Conservation (phyloP, 1,140 invertebrate species). For the Mycetomoellerius zeteki region DNA sequence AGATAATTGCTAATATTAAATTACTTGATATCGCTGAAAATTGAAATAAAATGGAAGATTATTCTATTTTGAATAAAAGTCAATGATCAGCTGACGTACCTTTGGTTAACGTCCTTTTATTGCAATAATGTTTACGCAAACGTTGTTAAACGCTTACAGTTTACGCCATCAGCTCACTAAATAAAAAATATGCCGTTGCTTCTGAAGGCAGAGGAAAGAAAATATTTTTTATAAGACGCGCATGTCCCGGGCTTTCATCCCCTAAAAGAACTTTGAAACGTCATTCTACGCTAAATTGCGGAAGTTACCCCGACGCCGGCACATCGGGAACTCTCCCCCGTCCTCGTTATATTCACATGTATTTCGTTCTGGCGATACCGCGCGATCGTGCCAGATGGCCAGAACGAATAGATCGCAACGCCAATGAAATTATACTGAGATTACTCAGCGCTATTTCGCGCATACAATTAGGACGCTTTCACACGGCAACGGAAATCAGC, state of each 20-base stretch:
- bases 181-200: conserved; percentile 21
- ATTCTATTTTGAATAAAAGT: conserved; percentile 51
- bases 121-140: conserved; percentile 21
- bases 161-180: background rate
- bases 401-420: conserved; percentile 28
- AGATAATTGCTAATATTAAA: background rate
- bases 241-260: conserved; percentile 24
- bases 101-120: background rate
- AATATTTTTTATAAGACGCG: conserved; percentile 36
- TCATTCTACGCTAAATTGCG: conserved; percentile 47
- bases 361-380: background rate
- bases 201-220: background rate
- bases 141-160: conserved; percentile 10
- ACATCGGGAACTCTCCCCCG: background rate
- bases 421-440: conserved; percentile 26
- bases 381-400: conserved; percentile 45
- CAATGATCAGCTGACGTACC: background rate
- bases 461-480: conserved; percentile 38
- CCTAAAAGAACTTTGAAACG: conserved; percentile 51
- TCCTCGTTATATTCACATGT: background rate
- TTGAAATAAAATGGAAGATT: conserved; percentile 13
- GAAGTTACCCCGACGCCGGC: conserved; percentile 31
- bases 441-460: conserved; percentile 56
- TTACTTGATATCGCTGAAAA: background rate
- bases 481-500: background rate